phyloP scores from a whole-genome alignment of 2,797 vertebrate species.

The Meriones psammophilus region DNA sequence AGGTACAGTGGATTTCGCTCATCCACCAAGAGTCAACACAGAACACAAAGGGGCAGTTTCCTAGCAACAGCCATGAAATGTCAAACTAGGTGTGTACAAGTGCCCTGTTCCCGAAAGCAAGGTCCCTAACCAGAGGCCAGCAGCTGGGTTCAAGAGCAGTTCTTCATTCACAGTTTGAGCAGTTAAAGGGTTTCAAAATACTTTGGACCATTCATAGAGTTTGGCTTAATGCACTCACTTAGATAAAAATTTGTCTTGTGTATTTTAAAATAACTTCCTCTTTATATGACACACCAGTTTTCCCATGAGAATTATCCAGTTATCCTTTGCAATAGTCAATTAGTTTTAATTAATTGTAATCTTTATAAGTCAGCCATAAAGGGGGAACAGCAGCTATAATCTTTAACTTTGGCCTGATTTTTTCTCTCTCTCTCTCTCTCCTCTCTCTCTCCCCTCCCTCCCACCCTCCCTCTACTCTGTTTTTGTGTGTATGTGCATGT shows the following conservation, averaged over 20 bases:
- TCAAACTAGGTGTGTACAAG: rapidly evolving
- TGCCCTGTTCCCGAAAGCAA: not conserved
- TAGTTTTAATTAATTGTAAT: not conserved
- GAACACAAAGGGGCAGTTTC: not conserved
- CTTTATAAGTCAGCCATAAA: not conserved
- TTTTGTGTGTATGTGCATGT: not conserved
- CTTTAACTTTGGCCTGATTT: not conserved
- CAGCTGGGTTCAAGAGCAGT: too few relatives aligned
- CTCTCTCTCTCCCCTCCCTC: too few relatives aligned
- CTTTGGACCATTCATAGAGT: rapidly evolving
- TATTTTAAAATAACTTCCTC: not conserved
- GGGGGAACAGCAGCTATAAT: too few relatives aligned
- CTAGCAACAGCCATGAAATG: rapidly evolving
- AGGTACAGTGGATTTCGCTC: rapidly evolving
- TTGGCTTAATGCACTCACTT: rapidly evolving
- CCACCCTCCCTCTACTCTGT: too few relatives aligned
- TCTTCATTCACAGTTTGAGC: not conserved
- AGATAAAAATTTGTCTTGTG: too few relatives aligned
- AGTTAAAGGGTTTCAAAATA: not conserved
- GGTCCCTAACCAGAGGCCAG: not conserved
- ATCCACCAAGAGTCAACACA: rapidly evolving
- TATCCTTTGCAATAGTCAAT: too few relatives aligned
- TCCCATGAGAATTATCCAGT: not conserved
- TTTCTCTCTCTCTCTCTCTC: not conserved
- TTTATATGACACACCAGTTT: not conserved